These are phyloP conservation scores for Paramormyrops hopkinsi DNA, from an alignment of 2,797 vertebrate species.

Conservation along the genomic window DNA sequence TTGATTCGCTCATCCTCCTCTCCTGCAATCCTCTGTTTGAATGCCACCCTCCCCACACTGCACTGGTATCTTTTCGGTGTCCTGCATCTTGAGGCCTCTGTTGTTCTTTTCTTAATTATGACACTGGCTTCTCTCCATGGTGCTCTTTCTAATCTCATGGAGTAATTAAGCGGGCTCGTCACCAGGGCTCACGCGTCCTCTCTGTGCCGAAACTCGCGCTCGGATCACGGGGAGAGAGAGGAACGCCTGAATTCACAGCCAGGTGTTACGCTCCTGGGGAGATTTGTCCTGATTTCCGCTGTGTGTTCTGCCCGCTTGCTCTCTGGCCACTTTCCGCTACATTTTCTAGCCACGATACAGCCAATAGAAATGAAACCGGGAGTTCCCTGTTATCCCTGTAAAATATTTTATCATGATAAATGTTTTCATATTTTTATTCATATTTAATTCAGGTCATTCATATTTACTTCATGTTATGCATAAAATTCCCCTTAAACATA, in stretches of 20 bases:
- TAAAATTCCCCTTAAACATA: not conserved
- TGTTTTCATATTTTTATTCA: not conserved
- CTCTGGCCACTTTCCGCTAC: not conserved
- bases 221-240: not conserved
- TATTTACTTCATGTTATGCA: not conserved
- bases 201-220: not conserved
- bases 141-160: not conserved
- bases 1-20: not conserved
- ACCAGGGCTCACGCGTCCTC: not conserved
- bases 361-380: not conserved
- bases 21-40: not conserved
- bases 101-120: slow-evolving; percentile 9
- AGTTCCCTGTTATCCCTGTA: slow-evolving; percentile 18
- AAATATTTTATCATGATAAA: not conserved
- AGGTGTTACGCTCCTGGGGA: not conserved
- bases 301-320: not conserved
- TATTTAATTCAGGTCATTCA: not conserved
- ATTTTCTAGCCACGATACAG: not conserved
- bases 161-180: slow-evolving; percentile 10
- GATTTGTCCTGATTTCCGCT: not conserved
- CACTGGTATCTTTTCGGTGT: not conserved
- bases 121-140: slow-evolving; percentile 9
- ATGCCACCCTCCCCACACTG: not conserved
- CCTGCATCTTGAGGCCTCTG: not conserved
- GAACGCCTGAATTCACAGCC: not conserved